These are phyloP conservation scores for Taxidea taxus DNA, from an alignment of 2,113 vertebrate species.

Conservation along the genomic window DNA sequence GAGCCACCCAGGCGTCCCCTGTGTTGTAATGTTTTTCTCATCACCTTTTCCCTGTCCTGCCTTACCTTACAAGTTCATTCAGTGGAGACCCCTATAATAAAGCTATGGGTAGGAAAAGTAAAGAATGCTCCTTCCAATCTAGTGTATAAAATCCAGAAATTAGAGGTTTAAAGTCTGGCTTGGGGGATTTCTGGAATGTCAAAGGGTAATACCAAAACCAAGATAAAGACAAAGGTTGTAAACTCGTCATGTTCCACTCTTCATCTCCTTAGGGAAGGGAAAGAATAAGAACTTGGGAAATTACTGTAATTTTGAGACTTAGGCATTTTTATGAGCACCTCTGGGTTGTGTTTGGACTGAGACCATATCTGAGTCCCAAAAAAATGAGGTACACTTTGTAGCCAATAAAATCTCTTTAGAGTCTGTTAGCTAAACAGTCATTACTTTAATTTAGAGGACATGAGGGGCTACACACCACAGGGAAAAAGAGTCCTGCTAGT, in stretches of 20 bases:
- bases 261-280: not conserved
- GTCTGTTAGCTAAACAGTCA: not conserved
- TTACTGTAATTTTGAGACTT: conserved; percentile 23
- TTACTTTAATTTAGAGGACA: not conserved
- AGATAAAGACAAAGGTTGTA: not conserved
- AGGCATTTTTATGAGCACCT: not conserved
- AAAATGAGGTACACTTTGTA: not conserved
- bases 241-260: not conserved
- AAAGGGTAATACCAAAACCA: not conserved
- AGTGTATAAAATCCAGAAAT: not conserved
- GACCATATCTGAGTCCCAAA: not conserved
- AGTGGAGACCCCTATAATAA: not conserved
- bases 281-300: not conserved
- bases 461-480: not conserved
- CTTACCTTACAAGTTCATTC: not conserved
- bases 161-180: not conserved
- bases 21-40: not conserved
- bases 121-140: not conserved
- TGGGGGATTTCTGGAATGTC: conserved; percentile 23
- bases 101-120: not conserved
- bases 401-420: not conserved
- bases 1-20: no score
- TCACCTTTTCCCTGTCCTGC: not conserved
- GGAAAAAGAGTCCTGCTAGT: not conserved
- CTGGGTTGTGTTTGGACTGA: not conserved